These are phyloP conservation scores for Lottia scabra DNA, from an alignment of 2,888 invertebrate species.

Conservation along the genomic window DNA sequence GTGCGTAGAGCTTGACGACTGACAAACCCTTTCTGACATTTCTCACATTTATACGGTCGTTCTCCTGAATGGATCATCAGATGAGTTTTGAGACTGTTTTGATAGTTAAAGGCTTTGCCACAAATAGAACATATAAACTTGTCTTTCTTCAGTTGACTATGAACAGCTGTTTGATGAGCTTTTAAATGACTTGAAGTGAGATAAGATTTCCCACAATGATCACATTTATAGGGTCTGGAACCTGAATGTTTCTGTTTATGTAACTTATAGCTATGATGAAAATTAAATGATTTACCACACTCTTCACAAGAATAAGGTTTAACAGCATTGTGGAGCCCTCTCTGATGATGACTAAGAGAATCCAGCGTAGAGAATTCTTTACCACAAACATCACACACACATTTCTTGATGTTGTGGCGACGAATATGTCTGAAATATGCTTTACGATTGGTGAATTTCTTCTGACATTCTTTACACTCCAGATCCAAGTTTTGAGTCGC, in stretches of 20 bases:
- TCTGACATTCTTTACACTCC: conserved; percentile 11
- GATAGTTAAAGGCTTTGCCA: conserved; percentile 60
- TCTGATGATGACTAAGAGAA: conserved; percentile 56
- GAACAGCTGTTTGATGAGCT: conserved; percentile 57
- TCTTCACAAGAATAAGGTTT: conserved; percentile 57
- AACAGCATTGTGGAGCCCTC: conserved; percentile 51
- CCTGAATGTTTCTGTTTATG: conserved; percentile 59
- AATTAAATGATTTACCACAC: conserved; percentile 57
- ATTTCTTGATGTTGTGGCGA: conserved; percentile 23
- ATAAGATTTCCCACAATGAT: conserved; percentile 58
- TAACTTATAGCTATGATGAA: conserved; percentile 59
- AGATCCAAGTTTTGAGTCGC: neutral
- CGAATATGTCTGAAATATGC: conserved; percentile 19
- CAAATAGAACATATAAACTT: conserved; percentile 51
- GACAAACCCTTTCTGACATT: conserved; percentile 58
- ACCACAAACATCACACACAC: conserved; percentile 55
- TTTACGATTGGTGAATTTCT: conserved; percentile 13
- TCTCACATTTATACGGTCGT: conserved; percentile 49
- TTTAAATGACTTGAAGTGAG: conserved; percentile 61
- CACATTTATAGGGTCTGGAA: conserved; percentile 55
- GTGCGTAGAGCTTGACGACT: conserved; percentile 44
- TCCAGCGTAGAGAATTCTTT: conserved; percentile 54
- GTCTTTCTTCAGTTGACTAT: conserved; percentile 36
- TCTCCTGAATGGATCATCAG: conserved; percentile 53
- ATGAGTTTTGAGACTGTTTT: conserved; percentile 57